Evolutionary conservation across 2,113 vertebrate species (phyloP).

Genomic region (Nyctibius bracteatus): DNA sequence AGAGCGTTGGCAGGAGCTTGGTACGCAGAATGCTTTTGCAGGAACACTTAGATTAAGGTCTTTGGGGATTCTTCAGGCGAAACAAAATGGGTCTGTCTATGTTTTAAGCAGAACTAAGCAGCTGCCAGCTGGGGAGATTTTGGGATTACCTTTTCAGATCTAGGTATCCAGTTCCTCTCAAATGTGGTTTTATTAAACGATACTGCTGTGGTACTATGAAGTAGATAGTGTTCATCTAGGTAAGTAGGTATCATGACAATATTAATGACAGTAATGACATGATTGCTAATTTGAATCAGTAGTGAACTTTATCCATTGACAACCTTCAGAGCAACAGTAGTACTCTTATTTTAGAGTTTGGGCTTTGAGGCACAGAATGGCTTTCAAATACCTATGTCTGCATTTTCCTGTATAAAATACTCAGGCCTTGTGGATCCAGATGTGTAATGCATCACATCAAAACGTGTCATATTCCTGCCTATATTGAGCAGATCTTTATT

Average conservation of each 20-base stretch:
- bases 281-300: not conserved
- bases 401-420: not conserved
- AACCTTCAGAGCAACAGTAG: not conserved
- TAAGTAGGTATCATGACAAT: not conserved
- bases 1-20: not conserved
- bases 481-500: not conserved
- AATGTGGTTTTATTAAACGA: not conserved
- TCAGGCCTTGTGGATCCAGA: fast-evolving
- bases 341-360: not conserved
- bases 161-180: not conserved
- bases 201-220: not conserved
- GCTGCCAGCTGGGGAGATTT: not conserved
- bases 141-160: not conserved
- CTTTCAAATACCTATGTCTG: not conserved
- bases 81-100: not conserved
- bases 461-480: not conserved
- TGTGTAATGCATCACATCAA: not conserved
- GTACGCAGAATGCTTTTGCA: not conserved
- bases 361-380: not conserved
- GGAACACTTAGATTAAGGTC: not conserved
- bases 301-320: not conserved
- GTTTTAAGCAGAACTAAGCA: not conserved
- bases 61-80: not conserved
- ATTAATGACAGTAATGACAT: not conserved
- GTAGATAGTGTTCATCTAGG: not conserved